phyloP scores from a whole-genome alignment of 2,888 invertebrate genomes.

The Metallyticus violacea region DNA sequence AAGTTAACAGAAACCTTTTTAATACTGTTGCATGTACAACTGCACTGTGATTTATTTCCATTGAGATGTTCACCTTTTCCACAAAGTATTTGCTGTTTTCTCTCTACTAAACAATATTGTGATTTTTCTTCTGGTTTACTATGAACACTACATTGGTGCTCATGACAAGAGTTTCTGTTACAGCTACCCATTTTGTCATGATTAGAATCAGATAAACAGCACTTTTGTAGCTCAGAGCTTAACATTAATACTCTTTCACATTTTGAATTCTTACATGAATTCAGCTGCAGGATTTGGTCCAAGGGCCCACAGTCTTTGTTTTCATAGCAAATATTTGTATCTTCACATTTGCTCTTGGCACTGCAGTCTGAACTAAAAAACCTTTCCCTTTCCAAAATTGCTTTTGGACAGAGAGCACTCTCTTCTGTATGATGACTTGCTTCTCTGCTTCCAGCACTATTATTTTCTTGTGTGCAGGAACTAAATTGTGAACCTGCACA shows the following conservation, averaged over 20 bases:
- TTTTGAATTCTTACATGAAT: not conserved
- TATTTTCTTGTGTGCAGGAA: not conserved
- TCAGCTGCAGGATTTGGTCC: not conserved
- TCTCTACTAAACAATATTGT: not conserved
- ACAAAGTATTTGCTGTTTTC: not conserved
- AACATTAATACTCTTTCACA: not conserved
- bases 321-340: not conserved
- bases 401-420: not conserved
- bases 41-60: not conserved
- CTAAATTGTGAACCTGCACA: not conserved
- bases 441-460: not conserved
- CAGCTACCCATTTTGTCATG: not conserved
- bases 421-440: not conserved
- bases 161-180: not conserved
- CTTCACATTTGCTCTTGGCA: not conserved
- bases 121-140: not conserved
- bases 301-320: not conserved
- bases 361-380: not conserved
- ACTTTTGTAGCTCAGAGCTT: not conserved
- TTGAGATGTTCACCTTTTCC: not conserved
- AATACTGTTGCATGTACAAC: not conserved
- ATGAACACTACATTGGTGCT: not conserved
- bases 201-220: not conserved
- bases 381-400: not conserved
- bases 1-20: not conserved